Evolutionary conservation across 2,888 invertebrate species (phyloP).

Genomic region (Nephrotoma flavescens): DNA sequence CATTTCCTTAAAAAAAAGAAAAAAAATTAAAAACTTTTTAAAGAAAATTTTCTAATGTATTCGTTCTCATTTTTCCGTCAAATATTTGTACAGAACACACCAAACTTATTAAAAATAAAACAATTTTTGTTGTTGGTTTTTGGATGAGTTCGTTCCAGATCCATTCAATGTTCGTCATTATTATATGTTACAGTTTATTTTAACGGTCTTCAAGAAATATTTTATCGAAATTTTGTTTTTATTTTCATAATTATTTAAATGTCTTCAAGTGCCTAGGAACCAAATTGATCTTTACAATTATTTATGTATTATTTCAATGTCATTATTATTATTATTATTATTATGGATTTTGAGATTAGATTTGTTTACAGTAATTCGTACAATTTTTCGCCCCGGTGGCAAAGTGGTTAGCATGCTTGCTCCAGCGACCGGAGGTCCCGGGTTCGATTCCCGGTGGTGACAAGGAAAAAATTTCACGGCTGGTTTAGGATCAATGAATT

Average conservation of each 20-base stretch:
- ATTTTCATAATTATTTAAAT: not conserved
- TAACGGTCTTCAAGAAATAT: not conserved
- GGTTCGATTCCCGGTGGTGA: too few species aligned
- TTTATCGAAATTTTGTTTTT: not conserved
- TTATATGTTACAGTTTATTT: not conserved
- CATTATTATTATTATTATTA: not conserved
- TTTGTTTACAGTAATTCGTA: too few species aligned
- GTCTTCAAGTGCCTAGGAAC: not conserved
- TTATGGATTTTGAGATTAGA: too few species aligned
- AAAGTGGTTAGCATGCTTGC: too few species aligned
- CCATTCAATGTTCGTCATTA: not conserved
- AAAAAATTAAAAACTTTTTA: not conserved
- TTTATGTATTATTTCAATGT: not conserved
- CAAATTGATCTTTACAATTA: not conserved
- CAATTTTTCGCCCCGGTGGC: too few species aligned
- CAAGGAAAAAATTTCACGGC: too few species aligned
- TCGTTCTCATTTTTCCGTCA: not conserved
- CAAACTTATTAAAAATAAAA: not conserved
- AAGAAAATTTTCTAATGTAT: not conserved
- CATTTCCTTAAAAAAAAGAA: not conserved
- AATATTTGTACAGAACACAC: not conserved
- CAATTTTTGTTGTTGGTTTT: not conserved
- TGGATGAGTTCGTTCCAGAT: not conserved
- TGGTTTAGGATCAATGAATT: too few species aligned
- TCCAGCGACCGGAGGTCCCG: too few species aligned